Base-by-base conservation (phyloP, 2,797 vertebrate genomes). In the Chromobotia macracanthus region DNA sequence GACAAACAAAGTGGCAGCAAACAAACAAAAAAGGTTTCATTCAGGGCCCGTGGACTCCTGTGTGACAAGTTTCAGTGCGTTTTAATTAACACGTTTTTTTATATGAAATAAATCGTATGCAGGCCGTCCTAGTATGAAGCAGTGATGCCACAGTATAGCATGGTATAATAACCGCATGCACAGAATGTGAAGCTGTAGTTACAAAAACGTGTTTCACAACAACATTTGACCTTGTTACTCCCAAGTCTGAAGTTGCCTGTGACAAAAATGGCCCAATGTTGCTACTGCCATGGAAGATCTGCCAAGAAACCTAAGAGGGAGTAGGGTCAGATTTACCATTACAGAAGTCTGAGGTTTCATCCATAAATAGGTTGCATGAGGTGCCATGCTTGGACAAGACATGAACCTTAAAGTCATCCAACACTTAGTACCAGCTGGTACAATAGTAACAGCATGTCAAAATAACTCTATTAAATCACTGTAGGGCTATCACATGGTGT, bases 241-340 rank as follows among this genome's bases (percentile, higher is more conserved):
- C 44, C 23, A 69, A 72, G 81, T 71, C 77, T 84, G 55, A 72
- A 86, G 71, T 82, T 79, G 80, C 75, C 83, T 76, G 82, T 48
- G 82, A 82, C 83, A 84, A 81, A 87, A 85, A 86, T 84, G 84
- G 79, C 61, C 66, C 77, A 86, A 85, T 81, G 84, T 84, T 85
- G 84, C 85, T 85, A 84, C 53, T 77, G 83, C 80, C 78, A 71
- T 63, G 46, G 15, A 61, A 83, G 80, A 81, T 87, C 84, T 88
- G 81, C 80, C 83, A 85, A 76, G 80, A 84, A 79, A 83, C 72
- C 23, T 8, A 82, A 86, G 80, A 46, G 51, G 79, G 65, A 48
- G 41, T 78, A 55, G 84, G 67, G 71, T 87, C 82, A 82, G 80
- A 83, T 85, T 87, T 75, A 85, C 74, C 79, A 72, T 75, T 72